Conservation (phyloP, 2,888 invertebrate genomes). For the Deilephila elpenor region DNA sequence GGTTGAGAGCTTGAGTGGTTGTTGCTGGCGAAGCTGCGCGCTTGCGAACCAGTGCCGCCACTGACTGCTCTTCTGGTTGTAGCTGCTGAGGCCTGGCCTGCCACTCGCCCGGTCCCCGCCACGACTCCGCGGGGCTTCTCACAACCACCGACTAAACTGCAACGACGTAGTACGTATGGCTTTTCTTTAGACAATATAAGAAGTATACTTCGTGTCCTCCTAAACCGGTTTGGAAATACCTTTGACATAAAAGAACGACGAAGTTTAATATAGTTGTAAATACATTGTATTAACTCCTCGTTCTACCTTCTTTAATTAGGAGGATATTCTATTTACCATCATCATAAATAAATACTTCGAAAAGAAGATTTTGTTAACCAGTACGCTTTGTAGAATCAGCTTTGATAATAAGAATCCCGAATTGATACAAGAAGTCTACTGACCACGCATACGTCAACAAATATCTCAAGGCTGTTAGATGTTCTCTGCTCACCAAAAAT, state of each 20-base stretch:
- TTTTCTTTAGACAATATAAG: neutral
- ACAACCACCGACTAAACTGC: conserved; percentile 51
- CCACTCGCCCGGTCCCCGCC: conserved; percentile 71
- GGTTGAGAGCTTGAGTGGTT: neutral
- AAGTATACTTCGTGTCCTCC: neutral
- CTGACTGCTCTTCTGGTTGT: conserved; percentile 68
- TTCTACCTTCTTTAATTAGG: too few relatives aligned
- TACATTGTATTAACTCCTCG: too few relatives aligned
- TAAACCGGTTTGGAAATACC: neutral
- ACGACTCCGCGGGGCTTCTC: conserved; percentile 60
- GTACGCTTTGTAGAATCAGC: too few relatives aligned
- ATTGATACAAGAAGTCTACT: too few relatives aligned
- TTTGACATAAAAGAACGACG: neutral
- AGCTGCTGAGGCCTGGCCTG: conserved; percentile 77
- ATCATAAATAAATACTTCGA: too few relatives aligned
- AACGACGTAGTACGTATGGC: conserved; percentile 76
- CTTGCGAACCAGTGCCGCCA: conserved; percentile 32
- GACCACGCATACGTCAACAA: too few relatives aligned
- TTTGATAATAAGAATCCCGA: too few relatives aligned
- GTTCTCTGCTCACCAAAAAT: too few relatives aligned
- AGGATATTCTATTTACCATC: too few relatives aligned
- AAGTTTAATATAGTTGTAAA: too few relatives aligned
- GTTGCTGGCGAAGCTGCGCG: conserved; percentile 38
- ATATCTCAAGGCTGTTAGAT: too few relatives aligned
- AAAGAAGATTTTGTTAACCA: too few relatives aligned